Percentiles rank a stretch among this genome's conserved stretches.
Evolutionary conservation across 2,888 invertebrate genomes (phyloP).

Genomic region (Dysmachus trigonus): DNA sequence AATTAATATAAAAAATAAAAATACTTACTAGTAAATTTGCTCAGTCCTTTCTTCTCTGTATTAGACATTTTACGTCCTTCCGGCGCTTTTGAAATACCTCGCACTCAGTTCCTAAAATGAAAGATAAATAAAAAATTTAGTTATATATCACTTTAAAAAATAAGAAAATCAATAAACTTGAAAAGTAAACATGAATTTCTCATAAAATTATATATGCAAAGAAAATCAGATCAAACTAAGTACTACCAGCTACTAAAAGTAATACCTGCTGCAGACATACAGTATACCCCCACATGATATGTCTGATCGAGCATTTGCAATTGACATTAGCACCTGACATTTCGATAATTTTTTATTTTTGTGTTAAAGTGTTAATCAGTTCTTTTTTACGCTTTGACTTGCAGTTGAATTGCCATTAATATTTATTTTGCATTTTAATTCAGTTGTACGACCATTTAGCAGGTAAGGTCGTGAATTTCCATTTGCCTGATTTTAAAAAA

Average conservation of each 20-base stretch:
- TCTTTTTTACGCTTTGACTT: background rate
- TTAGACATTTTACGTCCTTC: constrained; percentile 57
- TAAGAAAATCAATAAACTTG: background rate
- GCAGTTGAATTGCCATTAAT: background rate
- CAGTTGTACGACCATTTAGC: background rate
- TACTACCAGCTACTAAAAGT: background rate
- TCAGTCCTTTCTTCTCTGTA: constrained; percentile 59
- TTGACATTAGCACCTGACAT: background rate
- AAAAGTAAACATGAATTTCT: background rate
- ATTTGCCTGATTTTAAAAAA: background rate
- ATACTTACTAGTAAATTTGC: constrained; percentile 59
- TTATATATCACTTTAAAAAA: background rate
- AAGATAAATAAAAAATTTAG: background rate
- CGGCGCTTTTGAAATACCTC: background rate
- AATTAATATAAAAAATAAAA: background rate
- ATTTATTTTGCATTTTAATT: background rate
- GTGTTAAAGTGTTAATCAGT: background rate
- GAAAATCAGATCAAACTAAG: background rate
- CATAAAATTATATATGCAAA: background rate
- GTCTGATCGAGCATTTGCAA: background rate
- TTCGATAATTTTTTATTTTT: background rate
- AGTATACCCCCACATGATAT: too few species aligned
- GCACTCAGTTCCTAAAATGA: background rate
- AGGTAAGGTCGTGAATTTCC: background rate
- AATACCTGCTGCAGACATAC: too few species aligned